Percentiles rank a stretch among this genome's conserved stretches.
phyloP scores from a whole-genome alignment of 2,797 vertebrate genomes.

The Megalops cyprinoides region DNA sequence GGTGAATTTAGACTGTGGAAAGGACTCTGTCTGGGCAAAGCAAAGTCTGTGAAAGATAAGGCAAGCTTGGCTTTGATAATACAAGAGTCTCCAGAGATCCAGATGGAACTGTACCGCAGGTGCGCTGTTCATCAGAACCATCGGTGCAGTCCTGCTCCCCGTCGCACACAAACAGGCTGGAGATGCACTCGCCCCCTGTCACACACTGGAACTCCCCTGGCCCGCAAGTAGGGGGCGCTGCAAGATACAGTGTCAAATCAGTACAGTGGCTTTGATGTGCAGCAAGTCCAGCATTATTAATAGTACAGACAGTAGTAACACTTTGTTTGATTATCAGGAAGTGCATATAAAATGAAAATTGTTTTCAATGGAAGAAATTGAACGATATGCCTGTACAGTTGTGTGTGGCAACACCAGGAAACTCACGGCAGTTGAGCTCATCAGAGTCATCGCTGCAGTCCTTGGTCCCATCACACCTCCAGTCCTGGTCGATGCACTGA shows the following conservation, averaged over 20 bases:
- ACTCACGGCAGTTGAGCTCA: slow-evolving; percentile 71
- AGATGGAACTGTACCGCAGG: slow-evolving; percentile 56
- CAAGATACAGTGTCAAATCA: slow-evolving; percentile 14
- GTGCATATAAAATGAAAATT: slow-evolving; percentile 8
- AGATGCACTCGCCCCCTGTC: slow-evolving; percentile 69
- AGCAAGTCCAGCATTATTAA: background rate
- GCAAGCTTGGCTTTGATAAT: background rate
- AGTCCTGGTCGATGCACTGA: slow-evolving; percentile 66
- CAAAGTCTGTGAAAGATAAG: background rate
- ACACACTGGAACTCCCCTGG: slow-evolving; percentile 71
- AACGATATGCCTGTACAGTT: background rate
- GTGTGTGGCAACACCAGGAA: background rate
- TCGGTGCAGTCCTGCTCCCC: slow-evolving; percentile 70
- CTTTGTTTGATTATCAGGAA: background rate
- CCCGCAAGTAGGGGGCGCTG: slow-evolving; percentile 63
- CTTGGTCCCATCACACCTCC: slow-evolving; percentile 70
- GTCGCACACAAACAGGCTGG: slow-evolving; percentile 67
- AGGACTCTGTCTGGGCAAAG: background rate
- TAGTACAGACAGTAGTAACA: background rate
- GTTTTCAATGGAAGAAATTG: background rate
- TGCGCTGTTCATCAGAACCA: slow-evolving; percentile 71
- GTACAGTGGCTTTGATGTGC: background rate
- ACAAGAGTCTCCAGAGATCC: background rate
- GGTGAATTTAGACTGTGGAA: background rate
- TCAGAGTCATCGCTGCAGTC: slow-evolving; percentile 73